phyloP scores from a whole-genome alignment of 2,113 vertebrate species.

The Platichthys flesus region DNA sequence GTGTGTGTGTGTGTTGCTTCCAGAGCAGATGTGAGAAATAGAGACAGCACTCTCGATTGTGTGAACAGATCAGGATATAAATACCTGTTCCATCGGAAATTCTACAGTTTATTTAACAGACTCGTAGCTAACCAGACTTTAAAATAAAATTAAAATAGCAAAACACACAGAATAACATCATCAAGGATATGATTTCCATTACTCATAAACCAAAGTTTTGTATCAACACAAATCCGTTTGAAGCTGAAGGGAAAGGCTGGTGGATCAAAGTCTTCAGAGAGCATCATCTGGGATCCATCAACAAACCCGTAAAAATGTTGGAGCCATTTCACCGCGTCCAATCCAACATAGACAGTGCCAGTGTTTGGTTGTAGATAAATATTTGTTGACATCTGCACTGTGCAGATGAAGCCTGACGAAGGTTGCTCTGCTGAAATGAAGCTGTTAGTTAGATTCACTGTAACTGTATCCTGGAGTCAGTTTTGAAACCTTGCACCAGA shows the following conservation, averaged over 20 bases:
- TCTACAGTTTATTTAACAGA: background rate
- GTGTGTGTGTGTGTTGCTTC: slow-evolving; percentile 1
- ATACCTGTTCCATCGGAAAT: background rate
- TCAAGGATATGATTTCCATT: too few relatives aligned
- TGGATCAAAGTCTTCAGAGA: too few relatives aligned
- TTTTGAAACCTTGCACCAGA: background rate
- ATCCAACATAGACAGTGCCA: background rate
- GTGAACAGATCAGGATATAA: background rate
- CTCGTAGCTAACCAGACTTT: background rate
- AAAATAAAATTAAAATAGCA: too few relatives aligned
- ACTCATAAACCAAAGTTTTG: background rate
- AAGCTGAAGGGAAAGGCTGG: too few relatives aligned
- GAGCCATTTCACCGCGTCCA: background rate
- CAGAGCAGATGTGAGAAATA: slow-evolving; percentile 45
- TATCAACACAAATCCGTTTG: background rate
- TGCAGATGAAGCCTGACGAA: too few relatives aligned
- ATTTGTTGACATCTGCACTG: too few relatives aligned
- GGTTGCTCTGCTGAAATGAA: too few relatives aligned
- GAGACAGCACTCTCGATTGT: background rate
- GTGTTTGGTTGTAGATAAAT: too few relatives aligned
- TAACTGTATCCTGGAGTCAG: too few relatives aligned
- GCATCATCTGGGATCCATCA: background rate
- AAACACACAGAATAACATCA: too few relatives aligned
- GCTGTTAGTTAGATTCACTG: too few relatives aligned
- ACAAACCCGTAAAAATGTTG: background rate